Percentiles rank a stretch among this genome's conserved stretches.
Evolutionary conservation across 2,797 vertebrate species (phyloP).

Genomic region (Oreortyx pictus): DNA sequence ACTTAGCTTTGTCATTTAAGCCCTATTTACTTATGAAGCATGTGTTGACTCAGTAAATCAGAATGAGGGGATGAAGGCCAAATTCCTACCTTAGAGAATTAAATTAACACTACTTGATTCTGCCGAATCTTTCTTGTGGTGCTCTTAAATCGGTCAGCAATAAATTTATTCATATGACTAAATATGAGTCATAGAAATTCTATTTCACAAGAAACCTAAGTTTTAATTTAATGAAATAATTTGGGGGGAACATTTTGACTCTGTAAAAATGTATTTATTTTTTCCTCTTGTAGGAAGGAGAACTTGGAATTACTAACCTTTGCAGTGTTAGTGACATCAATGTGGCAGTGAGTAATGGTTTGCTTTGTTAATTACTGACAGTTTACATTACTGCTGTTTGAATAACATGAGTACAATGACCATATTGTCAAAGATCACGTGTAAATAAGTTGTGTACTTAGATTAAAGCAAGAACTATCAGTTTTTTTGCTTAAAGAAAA

Average conservation of each 20-base stretch:
- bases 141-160: neutral
- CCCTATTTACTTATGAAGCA: neutral
- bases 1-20: slow-evolving; percentile 16
- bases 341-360: slow-evolving; percentile 68
- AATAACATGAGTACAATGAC: neutral
- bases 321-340: slow-evolving; percentile 68
- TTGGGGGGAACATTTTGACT: neutral
- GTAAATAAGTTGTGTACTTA: neutral
- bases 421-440: neutral
- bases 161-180: neutral
- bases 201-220: neutral
- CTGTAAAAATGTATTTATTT: neutral
- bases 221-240: neutral
- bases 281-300: slow-evolving; percentile 54
- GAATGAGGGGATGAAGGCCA: neutral
- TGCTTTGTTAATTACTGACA: neutral
- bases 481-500: neutral
- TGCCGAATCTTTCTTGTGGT: neutral
- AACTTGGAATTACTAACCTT: slow-evolving; percentile 28
- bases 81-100: neutral
- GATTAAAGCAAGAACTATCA: neutral
- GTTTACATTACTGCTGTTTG: neutral
- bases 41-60: neutral
- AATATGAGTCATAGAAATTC: neutral
- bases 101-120: neutral